These are phyloP conservation scores for Oncorhynchus tshawytscha DNA, from an alignment of 2,113 vertebrate genomes.

Conservation along the genomic window DNA sequence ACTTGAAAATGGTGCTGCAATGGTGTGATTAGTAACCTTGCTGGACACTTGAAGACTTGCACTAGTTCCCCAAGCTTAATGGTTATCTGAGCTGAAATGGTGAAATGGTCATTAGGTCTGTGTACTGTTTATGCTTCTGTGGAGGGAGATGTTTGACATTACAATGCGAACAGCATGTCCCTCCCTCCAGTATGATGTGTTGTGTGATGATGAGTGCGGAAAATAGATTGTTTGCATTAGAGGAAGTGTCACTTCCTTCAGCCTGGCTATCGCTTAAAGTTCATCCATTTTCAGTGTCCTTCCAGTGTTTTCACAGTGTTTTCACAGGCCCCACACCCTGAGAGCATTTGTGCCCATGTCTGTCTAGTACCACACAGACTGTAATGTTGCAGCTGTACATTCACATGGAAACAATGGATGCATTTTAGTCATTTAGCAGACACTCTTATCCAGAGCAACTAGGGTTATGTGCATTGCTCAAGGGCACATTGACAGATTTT, in stretches of 20 bases:
- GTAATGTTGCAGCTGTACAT: background rate
- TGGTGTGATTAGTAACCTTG: too few species aligned
- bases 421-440: background rate
- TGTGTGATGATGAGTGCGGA: background rate
- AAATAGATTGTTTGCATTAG: background rate
- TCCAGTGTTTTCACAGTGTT: background rate
- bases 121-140: background rate
- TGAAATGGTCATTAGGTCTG: background rate
- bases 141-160: background rate
- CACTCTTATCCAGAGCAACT: too few species aligned
- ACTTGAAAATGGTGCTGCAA: too few species aligned
- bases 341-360: background rate
- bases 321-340: background rate
- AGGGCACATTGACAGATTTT: too few species aligned
- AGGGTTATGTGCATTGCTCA: too few species aligned
- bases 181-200: background rate
- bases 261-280: too few species aligned
- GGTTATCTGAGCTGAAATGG: background rate
- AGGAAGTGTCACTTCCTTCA: background rate
- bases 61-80: too few species aligned
- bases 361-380: too few species aligned
- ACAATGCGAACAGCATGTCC: background rate
- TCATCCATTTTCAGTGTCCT: background rate
- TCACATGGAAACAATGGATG: background rate
- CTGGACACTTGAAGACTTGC: too few species aligned